phyloP scores from a whole-genome alignment of 2,113 vertebrate genomes.

The Myotis lucifugus region DNA sequence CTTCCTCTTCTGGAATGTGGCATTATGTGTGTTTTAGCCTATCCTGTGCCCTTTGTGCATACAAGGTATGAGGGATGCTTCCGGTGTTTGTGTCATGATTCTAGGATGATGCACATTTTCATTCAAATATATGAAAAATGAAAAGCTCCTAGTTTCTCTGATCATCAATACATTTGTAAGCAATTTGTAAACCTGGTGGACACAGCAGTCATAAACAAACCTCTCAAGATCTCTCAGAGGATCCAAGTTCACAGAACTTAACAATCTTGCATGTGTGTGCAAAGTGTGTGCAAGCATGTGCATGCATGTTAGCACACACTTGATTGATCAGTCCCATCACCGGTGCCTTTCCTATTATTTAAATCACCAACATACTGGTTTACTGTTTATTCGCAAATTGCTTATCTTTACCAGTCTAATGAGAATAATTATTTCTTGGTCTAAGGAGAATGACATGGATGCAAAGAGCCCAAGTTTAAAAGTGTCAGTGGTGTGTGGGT shows the following conservation, averaged over 20 bases:
- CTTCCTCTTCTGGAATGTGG: neutral
- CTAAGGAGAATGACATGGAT: slow-evolving; percentile 71
- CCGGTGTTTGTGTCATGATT: neutral
- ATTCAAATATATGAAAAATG: slow-evolving; percentile 3
- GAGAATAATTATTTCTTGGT: slow-evolving; percentile 74
- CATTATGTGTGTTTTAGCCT: neutral
- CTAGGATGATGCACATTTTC: neutral
- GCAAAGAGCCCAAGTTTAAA: slow-evolving; percentile 72
- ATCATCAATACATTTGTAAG: neutral
- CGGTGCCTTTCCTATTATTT: slow-evolving; percentile 50
- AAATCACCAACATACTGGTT: slow-evolving; percentile 63
- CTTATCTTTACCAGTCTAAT: slow-evolving; percentile 71
- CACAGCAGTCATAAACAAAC: neutral
- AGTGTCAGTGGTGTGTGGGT: slow-evolving; percentile 72
- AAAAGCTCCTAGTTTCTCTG: neutral
- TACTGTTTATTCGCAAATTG: slow-evolving; percentile 74
- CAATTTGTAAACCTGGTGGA: neutral
- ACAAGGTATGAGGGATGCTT: neutral
- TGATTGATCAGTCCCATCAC: neutral
- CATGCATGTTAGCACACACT: neutral
- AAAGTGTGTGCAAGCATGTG: neutral
- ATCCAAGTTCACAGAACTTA: neutral
- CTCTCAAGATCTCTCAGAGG: neutral
- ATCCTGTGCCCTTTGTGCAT: neutral
- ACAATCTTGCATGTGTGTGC: neutral